These are phyloP conservation scores for Lophius americanus DNA, from an alignment of 2,797 vertebrate species.

Conservation along the genomic window DNA sequence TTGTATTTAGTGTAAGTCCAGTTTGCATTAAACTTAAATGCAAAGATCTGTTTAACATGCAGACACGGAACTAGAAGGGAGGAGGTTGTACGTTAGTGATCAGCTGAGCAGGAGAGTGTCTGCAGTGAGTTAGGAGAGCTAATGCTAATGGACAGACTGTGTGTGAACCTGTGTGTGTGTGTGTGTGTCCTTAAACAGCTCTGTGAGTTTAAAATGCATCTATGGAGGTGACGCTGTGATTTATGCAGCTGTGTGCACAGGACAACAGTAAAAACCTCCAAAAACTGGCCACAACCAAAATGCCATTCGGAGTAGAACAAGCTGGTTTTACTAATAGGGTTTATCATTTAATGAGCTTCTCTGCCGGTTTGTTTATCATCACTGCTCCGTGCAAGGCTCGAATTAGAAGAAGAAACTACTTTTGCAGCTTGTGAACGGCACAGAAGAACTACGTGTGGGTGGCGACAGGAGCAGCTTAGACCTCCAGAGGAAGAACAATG, in stretches of 20 bases:
- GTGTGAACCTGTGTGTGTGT: neutral
- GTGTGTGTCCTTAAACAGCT: neutral
- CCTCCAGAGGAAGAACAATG: constrained; percentile 12
- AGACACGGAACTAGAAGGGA: constrained; percentile 30
- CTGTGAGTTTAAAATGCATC: too few relatives aligned
- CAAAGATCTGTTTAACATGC: constrained; percentile 39
- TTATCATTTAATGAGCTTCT: constrained; percentile 17
- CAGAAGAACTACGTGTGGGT: constrained; percentile 1
- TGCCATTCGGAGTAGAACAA: neutral
- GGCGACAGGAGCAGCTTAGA: constrained; percentile 16
- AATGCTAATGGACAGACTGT: constrained; percentile 17
- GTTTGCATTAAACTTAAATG: constrained; percentile 49
- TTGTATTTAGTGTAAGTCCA: too few relatives aligned
- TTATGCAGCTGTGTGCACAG: too few relatives aligned
- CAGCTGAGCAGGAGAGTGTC: constrained; percentile 22
- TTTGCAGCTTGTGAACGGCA: constrained; percentile 6
- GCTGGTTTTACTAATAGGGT: neutral
- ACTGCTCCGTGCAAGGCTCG: neutral
- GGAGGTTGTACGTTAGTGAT: constrained; percentile 23
- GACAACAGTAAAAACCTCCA: neutral
- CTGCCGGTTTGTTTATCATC: constrained; percentile 5
- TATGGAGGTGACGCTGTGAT: too few relatives aligned
- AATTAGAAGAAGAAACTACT: neutral
- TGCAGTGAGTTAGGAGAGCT: constrained; percentile 30
- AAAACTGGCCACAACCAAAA: neutral